Base-by-base conservation (phyloP, 2,888 invertebrate genomes). In the Parasteatoda lunata region DNA sequence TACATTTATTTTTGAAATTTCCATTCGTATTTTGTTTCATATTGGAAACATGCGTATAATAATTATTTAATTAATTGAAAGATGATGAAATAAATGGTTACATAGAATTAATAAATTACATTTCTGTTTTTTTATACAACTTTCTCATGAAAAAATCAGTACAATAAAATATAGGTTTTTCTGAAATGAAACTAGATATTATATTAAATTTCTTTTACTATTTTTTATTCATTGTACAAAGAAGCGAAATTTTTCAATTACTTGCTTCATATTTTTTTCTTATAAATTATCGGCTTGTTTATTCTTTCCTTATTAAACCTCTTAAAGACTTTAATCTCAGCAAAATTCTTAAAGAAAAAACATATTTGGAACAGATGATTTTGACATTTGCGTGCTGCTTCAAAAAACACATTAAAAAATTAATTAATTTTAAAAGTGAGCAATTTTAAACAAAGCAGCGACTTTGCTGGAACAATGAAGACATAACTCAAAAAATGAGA, bases 341-440 rank as follows among this genome's bases (percentile, higher is more conserved):
- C 66, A 65, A 64, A 76, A 47, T 15, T 65, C 15, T 15, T n/a
- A 48, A 49, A 4, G 13, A 76, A 76, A 79, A 79, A 11, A 49
- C 64, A 71, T 77, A 52, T 51, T 48, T 66, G 13, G 8, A 48
- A 13, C 78, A 79, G 78, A 52, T 79, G 78, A 79, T 15, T 70
- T 79, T 70, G 78, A 71, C 78, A 54, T 79, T 65, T 59, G 52
- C 59, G 47, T 54, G 54, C 48, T 71, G 3, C 8, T 54, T 11
- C 15, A 59, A 68, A 78, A 71, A 70, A 47, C 15, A 8, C 13
- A 15, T 45, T 71, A 78, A 78, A 79, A 79, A 79, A 70, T 59
- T 79, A 77, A 77, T 77, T 77, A 68, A 65, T 66, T 77, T 77
- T 66, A 72, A 75, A 30, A 66, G 65, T 48, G 30, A 66, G 66